Base-by-base conservation (phyloP, 30 jellyfish, hydroid and myxozoan species). In the Nemopilema nomurai region DNA sequence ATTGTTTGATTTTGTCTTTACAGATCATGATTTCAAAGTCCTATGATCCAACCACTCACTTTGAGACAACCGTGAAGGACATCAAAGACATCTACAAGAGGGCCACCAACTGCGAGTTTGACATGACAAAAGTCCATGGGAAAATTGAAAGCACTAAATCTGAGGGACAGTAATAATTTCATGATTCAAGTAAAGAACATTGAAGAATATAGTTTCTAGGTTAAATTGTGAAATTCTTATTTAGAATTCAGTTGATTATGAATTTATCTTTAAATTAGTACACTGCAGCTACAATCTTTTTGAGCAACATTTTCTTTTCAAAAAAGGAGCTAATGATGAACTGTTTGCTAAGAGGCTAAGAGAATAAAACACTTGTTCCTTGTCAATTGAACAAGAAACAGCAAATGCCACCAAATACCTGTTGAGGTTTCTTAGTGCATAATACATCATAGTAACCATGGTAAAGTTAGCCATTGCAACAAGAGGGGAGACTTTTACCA, bases 31-130 rank as follows among this genome's bases (percentile, higher is more conserved):
- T 96, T 52, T 96, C 99, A 28, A 89, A 89, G 71, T 96, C 99
- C 1, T 96, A 86, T 82, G 99, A 96, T 85, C 99, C 98, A 13
- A 91, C 99, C 9, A 91, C 97, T 22, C 99, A 96, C 83, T 92
- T 96, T 89, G 99, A 96, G 65, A 91, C 98, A 19, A 84, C 98
- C 4, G 92, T 96, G 68, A 85, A 81, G 23, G 99, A 96, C 76
- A 96, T 96, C 90, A 89, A 90, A 66, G 97, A 96, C 81, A 85
- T 96, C 30, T 96, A 92, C 97, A 76, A 77, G 71, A 82, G 99
- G 53, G 84, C 92, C 53, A 85, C 80, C 51, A 97, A 96, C 8
- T 89, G 86, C 74, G 91, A 83, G 27, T 82, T 96, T 89, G 99
- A 96, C 80, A 71, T 89, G 92, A 29, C 91, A n/a, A 87, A 90